Evolutionary conservation across 2,888 invertebrate genomes (phyloP), one percentile per base, ranked within the genome.

Genomic region (Acrocyrtus sp.): DNA sequence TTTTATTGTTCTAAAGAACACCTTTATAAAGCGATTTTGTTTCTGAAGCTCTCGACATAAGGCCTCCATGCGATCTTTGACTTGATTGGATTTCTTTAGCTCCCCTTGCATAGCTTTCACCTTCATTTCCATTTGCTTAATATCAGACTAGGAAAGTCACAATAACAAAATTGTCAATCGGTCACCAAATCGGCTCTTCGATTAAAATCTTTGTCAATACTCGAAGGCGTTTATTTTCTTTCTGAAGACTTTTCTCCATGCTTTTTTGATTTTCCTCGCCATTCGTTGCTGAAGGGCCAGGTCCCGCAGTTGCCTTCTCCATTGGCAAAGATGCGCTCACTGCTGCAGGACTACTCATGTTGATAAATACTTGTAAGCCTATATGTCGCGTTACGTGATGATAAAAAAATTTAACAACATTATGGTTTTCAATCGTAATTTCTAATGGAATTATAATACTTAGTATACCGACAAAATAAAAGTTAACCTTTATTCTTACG

Each of bases 11-110:
- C n/a, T n/a, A n/a, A n/a, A n/a, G n/a, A n/a, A n/a, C n/a, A n/a
- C 81, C 76, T 80, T 78, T 21, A 80, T 81, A 48, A 76, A 79
- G 47, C 77, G 78, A 65, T 81, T 81, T 61, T 81, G 81, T 53
- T 81, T 81, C 43, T 81, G 80, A 50, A 81, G 67, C 56, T 81
- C 81, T 24, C 81, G 67, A 56, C 81, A 81, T 39, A 81, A 72
- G 22, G 75, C 79, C 51, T 81, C 81, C 2, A 81, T 73, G 8
- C 77, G 72, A 41, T 79, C 78, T 63, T 79, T 80, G 54, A 79
- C 72, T 21, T 72, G 63, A 29, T 72, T 78, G 0, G 81, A 80
- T 56, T 80, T 80, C 10, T 41, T 73, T 56, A 80, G 57, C 43
- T 80, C 80, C 2, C 74, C 67, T 45, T 79, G 78, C 45, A 79